Base-by-base conservation (phyloP, 1,140 invertebrate species). In the Bombus impatiens region DNA sequence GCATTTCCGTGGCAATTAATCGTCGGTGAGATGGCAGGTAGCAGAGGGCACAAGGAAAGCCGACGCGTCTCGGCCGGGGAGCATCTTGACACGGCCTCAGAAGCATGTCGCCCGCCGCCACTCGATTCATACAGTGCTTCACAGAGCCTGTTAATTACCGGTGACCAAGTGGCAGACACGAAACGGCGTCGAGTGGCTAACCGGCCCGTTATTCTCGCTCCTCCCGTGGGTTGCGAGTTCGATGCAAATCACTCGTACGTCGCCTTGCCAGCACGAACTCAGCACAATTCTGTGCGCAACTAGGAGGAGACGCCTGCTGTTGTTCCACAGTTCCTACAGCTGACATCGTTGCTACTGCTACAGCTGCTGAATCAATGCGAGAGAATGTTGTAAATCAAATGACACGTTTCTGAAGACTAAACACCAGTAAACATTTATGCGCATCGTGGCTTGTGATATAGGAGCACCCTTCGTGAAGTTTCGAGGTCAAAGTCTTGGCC, bases 211-310 rank as follows among this genome's bases (percentile, higher is more conserved):
- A 91, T 88, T 82, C 76, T 85, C 72, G 59, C 70, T 86, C 81
- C 85, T 86, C 78, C 80, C 85, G 75, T 82, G 71, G 84, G 71
- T 59, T 85, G 80, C 68, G 70, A 70, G 72, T 83, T 88, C 87
- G 85, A 91, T 92, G 91, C 91, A 92, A 92, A 92, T 92, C 91
- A 91, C 90, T 88, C 74, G 85, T 75, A 90, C 87, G 88, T 91
- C 87, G 88, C 87, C 85, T 88, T 90, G 88, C 88, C 82, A 88
- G 90, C 90, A 91, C 88, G 89, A 91, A 86, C 85, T 92, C 91
- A 92, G 91, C 91, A 92, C 91, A 92, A 92, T 92, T 90, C 90
- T 71, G 74, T 76, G 82, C 65, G 25, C 15, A 74, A 47, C 42
- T 40, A 35, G 44, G 75, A 84, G 86, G 74, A 72, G 86, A 70